Percentiles rank a stretch among this genome's conserved stretches.
phyloP scores from a whole-genome alignment of 2,113 vertebrate species.

The Caranx melampygus region DNA sequence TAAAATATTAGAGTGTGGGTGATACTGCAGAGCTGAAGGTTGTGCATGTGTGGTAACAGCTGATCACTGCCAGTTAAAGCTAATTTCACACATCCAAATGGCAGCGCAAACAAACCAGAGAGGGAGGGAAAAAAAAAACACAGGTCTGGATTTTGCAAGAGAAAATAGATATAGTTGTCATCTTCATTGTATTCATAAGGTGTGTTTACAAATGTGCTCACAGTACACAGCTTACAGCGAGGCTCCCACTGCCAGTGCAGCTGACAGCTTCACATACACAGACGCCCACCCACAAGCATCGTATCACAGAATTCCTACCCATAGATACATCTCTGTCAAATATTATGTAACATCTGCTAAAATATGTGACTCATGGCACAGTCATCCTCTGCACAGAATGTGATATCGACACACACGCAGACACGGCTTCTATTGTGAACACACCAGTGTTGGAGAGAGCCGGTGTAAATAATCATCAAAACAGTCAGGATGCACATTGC shows the following conservation, averaged over 20 bases:
- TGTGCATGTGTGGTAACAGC: constrained; percentile 14
- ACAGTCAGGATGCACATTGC: constrained; percentile 42
- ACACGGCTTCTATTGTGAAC: constrained; percentile 46
- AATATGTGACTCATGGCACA: constrained; percentile 65
- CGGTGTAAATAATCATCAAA: constrained; percentile 48
- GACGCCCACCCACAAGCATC: constrained; percentile 59
- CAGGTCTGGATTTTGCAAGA: constrained; percentile 69
- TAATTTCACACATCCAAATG: constrained; percentile 10
- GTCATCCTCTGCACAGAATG: constrained; percentile 48
- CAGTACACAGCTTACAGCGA: constrained; percentile 56
- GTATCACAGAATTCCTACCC: constrained; percentile 59
- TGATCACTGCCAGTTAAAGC: constrained; percentile 1
- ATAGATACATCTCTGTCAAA: constrained; percentile 70
- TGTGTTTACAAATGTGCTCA: constrained; percentile 80
- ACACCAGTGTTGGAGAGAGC: constrained; percentile 49
- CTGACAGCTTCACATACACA: constrained; percentile 58
- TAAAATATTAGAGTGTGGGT: not conserved
- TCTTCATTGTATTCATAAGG: constrained; percentile 63
- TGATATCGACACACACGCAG: constrained; percentile 45
- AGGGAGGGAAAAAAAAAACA: constrained; percentile 26
- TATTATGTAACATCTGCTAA: constrained; percentile 71
- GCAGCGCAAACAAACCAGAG: constrained; percentile 13
- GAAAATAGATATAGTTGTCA: constrained; percentile 70
- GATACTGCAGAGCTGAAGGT: constrained; percentile 1
- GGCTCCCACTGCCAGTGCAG: constrained; percentile 51